phyloP scores from a whole-genome alignment of 1,140 invertebrate genomes.

The Macrobrachium nipponense region DNA sequence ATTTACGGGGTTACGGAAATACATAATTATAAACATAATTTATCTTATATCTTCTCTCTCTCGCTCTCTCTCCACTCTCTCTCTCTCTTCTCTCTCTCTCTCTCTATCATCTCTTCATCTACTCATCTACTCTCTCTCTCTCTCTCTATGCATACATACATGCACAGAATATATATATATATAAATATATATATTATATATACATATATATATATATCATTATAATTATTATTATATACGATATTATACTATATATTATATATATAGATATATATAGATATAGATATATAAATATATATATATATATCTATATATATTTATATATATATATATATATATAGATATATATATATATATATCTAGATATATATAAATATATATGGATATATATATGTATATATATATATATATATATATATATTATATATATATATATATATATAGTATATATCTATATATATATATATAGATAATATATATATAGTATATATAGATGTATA shows the following conservation, averaged over 20 bases:
- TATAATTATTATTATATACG: too few relatives aligned
- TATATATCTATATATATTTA: not conserved
- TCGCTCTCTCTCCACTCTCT: too few relatives aligned
- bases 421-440: not conserved
- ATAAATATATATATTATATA: constrained; percentile 44
- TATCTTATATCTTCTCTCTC: too few relatives aligned
- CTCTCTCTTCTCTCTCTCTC: too few relatives aligned
- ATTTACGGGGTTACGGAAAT: too few relatives aligned
- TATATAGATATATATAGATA: not conserved
- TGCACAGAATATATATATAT: constrained; percentile 24
- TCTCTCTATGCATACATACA: too few relatives aligned
- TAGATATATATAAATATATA: not conserved
- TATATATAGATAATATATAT: too few relatives aligned
- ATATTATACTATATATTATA: not conserved
- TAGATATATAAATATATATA: not conserved
- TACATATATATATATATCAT: constrained; percentile 17
- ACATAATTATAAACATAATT: too few relatives aligned
- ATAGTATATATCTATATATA: not conserved
- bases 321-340: not conserved
- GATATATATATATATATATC: not conserved
- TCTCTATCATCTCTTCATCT: too few relatives aligned
- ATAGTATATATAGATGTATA: too few relatives aligned
- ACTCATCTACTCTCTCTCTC: too few relatives aligned
- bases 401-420: not conserved
- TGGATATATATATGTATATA: not conserved